A percentile compares a stretch with the other conserved stretches of the same genome.
Conservation (phyloP, 2,888 invertebrate species). For the Coelopa pilipes region DNA sequence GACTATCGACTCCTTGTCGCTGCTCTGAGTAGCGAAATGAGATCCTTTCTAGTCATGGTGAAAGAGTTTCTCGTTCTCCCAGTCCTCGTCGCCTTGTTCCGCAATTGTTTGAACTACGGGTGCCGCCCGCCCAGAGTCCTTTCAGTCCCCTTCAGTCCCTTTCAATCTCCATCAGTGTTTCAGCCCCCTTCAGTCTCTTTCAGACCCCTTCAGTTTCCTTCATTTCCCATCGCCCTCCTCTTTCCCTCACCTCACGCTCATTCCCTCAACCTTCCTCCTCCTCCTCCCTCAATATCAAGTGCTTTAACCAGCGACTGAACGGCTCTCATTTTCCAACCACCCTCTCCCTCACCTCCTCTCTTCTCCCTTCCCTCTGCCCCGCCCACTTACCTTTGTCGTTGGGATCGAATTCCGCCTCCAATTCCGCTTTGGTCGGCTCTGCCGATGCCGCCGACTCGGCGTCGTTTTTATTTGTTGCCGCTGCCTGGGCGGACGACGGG, state of each 20-base stretch:
- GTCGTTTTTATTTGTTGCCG: slow-evolving; percentile 44
- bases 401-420: slow-evolving; percentile 81
- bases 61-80: too few relatives aligned
- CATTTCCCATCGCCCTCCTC: not conserved
- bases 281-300: not conserved
- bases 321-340: not conserved
- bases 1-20: too few relatives aligned
- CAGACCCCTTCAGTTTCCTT: too few relatives aligned
- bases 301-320: not conserved
- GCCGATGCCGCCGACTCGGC: slow-evolving; percentile 48
- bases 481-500: slow-evolving; percentile 46
- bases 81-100: too few relatives aligned
- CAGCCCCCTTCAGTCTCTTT: too few relatives aligned
- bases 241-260: not conserved
- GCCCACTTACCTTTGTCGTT: slow-evolving; percentile 78
- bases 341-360: not conserved
- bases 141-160: too few relatives aligned
- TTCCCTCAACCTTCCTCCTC: not conserved
- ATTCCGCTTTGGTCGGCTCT: slow-evolving; percentile 76
- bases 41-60: too few relatives aligned
- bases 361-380: not conserved
- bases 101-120: too few relatives aligned
- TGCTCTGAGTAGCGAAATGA: too few relatives aligned
- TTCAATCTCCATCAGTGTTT: too few relatives aligned
- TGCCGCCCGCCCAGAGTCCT: too few relatives aligned